A percentile compares a stretch with the other conserved stretches of the same genome.
phyloP scores from a whole-genome alignment of 1,140 invertebrate genomes.

The Eufriesea mexicana region DNA sequence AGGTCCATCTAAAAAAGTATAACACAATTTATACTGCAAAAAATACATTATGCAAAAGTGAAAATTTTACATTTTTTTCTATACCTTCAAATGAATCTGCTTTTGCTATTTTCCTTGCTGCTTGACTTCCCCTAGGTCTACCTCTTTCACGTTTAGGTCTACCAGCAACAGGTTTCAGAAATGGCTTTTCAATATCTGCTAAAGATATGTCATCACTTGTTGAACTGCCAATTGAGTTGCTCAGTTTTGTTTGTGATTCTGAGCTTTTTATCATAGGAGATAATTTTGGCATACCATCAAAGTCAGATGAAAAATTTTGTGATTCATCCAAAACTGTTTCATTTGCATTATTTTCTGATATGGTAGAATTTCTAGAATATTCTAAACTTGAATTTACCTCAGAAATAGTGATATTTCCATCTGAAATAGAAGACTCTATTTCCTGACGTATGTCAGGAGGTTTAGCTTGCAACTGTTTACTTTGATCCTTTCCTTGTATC shows the following conservation, averaged over 20 bases:
- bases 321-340: conserved; percentile 66
- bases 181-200: conserved; percentile 75
- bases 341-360: conserved; percentile 50
- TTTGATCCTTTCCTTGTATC: conserved; percentile 60
- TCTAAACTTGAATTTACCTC: conserved; percentile 69
- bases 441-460: conserved; percentile 53
- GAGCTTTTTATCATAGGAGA: conserved; percentile 77
- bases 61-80: background rate
- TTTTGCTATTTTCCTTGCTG: conserved; percentile 73
- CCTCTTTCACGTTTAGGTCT: conserved; percentile 73
- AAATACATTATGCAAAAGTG: background rate
- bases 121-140: conserved; percentile 66
- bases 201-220: conserved; percentile 68
- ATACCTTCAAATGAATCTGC: conserved; percentile 75
- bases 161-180: conserved; percentile 75
- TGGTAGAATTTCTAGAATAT: conserved; percentile 44
- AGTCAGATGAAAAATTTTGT: conserved; percentile 71
- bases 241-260: conserved; percentile 71
- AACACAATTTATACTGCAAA: background rate
- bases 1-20: conserved; percentile 56
- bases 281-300: conserved; percentile 81
- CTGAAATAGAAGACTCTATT: conserved; percentile 40
- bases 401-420: conserved; percentile 55
- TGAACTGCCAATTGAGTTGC: conserved; percentile 68
- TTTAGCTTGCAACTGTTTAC: conserved; percentile 54